phyloP scores from a whole-genome alignment of 92 coral and sea anemone genomes.

The Porites cylindrica region DNA sequence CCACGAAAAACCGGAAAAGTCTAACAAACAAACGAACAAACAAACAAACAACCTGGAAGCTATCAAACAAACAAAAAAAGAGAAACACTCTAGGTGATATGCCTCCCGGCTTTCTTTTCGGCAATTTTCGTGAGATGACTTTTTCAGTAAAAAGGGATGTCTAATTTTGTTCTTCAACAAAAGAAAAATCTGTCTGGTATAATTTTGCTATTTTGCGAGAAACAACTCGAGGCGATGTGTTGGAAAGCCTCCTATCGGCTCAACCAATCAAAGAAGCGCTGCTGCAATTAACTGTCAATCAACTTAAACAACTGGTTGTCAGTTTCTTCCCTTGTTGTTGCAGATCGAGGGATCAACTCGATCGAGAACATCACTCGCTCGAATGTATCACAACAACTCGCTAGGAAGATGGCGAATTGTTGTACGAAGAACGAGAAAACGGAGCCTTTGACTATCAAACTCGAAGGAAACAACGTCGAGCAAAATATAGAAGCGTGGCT shows the following conservation, averaged over 20 bases:
- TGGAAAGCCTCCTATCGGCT: conserved; percentile 23
- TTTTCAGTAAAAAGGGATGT: conserved; percentile 29
- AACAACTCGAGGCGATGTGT: conserved; percentile 35
- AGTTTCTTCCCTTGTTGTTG: conserved; percentile 67
- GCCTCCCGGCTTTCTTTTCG: not conserved
- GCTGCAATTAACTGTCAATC: conserved; percentile 92
- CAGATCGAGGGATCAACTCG: conserved; percentile 36
- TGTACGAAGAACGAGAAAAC: conserved; percentile 90
- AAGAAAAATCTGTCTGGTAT: conserved; percentile 20
- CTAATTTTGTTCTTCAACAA: conserved; percentile 15
- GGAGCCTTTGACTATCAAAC: conserved; percentile 73
- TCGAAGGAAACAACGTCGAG: conserved; percentile 82
- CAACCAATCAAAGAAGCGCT: conserved; percentile 44
- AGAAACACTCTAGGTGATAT: not conserved
- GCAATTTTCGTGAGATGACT: conserved; percentile 22
- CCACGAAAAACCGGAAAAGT: too few species aligned
- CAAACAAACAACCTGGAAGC: conserved; percentile 18
- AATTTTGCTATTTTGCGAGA: conserved; percentile 32
- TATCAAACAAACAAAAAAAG: conserved; percentile 32
- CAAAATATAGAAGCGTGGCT: conserved; percentile 93
- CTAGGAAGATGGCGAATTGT: conserved; percentile 84
- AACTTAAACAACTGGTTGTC: conserved; percentile 95
- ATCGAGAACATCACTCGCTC: not conserved
- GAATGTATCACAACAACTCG: conserved; percentile 36
- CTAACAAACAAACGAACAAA: conserved; percentile 37